These are phyloP conservation scores for Nephrotoma guestfalica DNA, from an alignment of 2,888 invertebrate species.

Conservation along the genomic window DNA sequence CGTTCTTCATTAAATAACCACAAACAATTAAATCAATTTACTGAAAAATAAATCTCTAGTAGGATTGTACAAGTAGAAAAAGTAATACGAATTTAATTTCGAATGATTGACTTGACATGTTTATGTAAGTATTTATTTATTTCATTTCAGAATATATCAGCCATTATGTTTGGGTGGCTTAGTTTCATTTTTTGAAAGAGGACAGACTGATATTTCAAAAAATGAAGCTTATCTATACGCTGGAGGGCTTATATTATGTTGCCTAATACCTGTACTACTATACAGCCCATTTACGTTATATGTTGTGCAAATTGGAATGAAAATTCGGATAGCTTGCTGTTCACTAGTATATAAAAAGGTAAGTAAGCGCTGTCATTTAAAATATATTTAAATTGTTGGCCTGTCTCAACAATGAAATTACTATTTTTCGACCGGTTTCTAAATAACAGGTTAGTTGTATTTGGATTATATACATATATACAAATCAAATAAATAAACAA, in stretches of 20 bases:
- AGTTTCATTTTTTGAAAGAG: slow-evolving; percentile 41
- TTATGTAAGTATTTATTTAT: slow-evolving; percentile 5
- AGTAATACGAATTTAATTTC: too few species aligned
- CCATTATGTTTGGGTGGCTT: slow-evolving; percentile 44
- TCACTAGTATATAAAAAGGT: slow-evolving; percentile 15
- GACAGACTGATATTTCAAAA: slow-evolving; percentile 29
- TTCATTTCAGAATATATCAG: slow-evolving; percentile 37
- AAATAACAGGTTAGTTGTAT: too few species aligned
- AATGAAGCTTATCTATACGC: slow-evolving; percentile 47
- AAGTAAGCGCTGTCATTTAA: background rate
- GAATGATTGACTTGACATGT: background rate
- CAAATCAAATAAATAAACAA: too few species aligned
- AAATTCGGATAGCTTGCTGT: slow-evolving; percentile 45
- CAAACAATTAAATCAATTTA: too few species aligned
- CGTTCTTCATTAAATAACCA: too few species aligned
- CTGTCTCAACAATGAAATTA: too few species aligned
- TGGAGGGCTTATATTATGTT: slow-evolving; percentile 34
- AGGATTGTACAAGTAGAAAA: too few species aligned
- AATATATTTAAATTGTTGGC: too few species aligned
- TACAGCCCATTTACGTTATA: slow-evolving; percentile 49
- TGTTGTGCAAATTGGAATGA: slow-evolving; percentile 51
- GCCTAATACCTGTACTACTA: slow-evolving; percentile 15
- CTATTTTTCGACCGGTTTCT: too few species aligned
- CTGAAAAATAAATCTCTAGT: too few species aligned
- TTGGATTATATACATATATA: too few species aligned